A percentile compares a stretch with the other conserved stretches of the same genome.
phyloP scores from a whole-genome alignment of 2,113 vertebrate genomes.

The Paramormyrops kingsleyae region DNA sequence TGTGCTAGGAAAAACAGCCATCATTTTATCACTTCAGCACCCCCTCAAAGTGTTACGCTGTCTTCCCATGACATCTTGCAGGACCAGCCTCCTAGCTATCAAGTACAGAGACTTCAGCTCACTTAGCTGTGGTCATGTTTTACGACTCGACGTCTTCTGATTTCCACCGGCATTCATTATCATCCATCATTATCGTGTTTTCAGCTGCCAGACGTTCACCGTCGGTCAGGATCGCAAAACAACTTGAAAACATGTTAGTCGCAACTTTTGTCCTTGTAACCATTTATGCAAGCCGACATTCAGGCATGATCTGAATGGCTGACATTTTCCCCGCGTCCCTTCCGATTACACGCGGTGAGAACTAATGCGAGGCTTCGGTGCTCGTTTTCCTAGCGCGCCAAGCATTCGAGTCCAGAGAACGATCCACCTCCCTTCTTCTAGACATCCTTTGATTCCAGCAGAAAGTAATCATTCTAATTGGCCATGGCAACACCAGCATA shows the following conservation, averaged over 20 bases:
- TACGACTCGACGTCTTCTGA: neutral
- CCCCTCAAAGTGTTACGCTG: neutral
- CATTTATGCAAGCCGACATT: conserved; percentile 40
- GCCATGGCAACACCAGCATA: conserved; percentile 58
- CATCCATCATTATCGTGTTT: conserved; percentile 15
- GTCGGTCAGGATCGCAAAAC: conserved; percentile 13
- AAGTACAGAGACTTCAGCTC: neutral
- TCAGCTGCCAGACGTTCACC: conserved; percentile 13
- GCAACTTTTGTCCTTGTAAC: conserved; percentile 32
- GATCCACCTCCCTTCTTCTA: conserved; percentile 41
- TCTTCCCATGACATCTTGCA: neutral
- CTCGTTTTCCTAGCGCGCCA: conserved; percentile 49
- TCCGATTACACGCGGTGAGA: conserved; percentile 51
- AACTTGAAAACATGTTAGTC: conserved; percentile 19
- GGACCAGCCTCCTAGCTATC: neutral
- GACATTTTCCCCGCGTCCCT: conserved; percentile 44
- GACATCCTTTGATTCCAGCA: conserved; percentile 58
- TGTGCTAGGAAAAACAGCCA: neutral
- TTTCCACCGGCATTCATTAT: neutral
- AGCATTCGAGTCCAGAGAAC: conserved; percentile 27
- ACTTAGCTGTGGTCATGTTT: neutral
- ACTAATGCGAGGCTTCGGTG: conserved; percentile 51
- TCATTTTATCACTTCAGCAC: neutral
- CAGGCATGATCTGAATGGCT: conserved; percentile 51
- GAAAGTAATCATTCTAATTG: conserved; percentile 68